phyloP scores from a whole-genome alignment of 2,113 vertebrate species.

The Carlito syrichta region DNA sequence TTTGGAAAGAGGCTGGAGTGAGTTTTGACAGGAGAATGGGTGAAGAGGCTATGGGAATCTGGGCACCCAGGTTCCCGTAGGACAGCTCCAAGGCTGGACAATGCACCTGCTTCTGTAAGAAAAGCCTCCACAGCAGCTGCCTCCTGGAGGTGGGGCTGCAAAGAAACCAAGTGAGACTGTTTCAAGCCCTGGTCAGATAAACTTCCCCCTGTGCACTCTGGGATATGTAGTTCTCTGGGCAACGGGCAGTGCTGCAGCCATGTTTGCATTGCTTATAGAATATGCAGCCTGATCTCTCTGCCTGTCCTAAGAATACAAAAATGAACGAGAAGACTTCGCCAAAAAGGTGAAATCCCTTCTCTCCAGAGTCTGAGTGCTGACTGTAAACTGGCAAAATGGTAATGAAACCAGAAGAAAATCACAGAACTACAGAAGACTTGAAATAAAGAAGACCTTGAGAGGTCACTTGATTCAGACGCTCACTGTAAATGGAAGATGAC shows the following conservation, averaged over 20 bases:
- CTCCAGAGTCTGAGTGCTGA: neutral
- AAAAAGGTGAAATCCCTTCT: neutral
- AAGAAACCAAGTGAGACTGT: constrained; percentile 46
- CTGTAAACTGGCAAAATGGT: neutral
- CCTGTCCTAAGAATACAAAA: neutral
- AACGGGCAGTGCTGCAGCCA: neutral
- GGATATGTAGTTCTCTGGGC: constrained; percentile 67
- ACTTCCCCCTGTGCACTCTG: constrained; percentile 44
- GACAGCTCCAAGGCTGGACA: neutral
- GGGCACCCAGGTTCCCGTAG: neutral
- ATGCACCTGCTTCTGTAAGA: neutral
- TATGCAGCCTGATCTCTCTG: neutral
- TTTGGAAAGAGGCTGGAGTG: neutral
- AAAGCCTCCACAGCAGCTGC: neutral
- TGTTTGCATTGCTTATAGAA: neutral
- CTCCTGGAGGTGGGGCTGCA: fast-evolving
- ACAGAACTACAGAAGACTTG: neutral
- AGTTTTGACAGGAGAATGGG: neutral
- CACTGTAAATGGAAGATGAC: neutral
- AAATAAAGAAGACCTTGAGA: neutral
- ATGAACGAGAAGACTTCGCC: neutral
- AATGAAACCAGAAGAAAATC: neutral
- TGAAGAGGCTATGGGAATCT: neutral
- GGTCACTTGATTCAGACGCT: neutral
- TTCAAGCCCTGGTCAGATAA: constrained; percentile 9